Evolutionary conservation across 2,797 vertebrate species (phyloP).

Genomic region (Acanthornis magna): DNA sequence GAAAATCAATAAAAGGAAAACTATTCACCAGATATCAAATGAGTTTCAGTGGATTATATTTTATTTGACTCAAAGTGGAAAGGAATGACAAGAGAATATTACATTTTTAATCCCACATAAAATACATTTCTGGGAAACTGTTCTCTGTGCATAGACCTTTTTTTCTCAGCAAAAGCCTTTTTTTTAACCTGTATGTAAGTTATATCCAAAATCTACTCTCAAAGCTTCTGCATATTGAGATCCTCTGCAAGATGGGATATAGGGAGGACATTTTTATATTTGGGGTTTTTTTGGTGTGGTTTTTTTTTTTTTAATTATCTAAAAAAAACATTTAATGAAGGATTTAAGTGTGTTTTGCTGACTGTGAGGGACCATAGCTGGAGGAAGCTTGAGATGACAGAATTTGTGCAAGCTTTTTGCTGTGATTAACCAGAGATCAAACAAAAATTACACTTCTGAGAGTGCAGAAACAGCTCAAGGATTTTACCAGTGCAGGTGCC

Average conservation of each 20-base stretch:
- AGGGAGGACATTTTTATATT: neutral
- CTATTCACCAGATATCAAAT: slow-evolving; percentile 33
- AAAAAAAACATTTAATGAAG: neutral
- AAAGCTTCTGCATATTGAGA: neutral
- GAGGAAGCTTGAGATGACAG: neutral
- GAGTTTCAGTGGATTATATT: slow-evolving; percentile 35
- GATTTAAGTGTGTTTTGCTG: neutral
- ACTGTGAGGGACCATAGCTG: neutral
- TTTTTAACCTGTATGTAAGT: neutral
- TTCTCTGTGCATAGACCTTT: neutral
- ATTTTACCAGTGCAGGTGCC: neutral
- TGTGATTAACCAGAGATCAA: neutral
- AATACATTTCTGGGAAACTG: slow-evolving; percentile 22
- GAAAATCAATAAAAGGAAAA: slow-evolving; percentile 36
- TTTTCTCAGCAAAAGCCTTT: neutral
- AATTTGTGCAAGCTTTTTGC: neutral
- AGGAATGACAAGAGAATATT: slow-evolving; percentile 51
- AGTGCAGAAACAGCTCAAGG: neutral
- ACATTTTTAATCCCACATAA: slow-evolving; percentile 36
- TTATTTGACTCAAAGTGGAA: slow-evolving; percentile 40
- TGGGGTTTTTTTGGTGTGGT: fast-evolving
- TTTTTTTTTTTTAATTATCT: neutral
- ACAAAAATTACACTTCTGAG: fast-evolving
- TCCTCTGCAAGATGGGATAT: neutral
- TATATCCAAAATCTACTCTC: neutral